These are phyloP conservation scores for Chesias legatella DNA, from an alignment of 2,888 invertebrate species.

Conservation along the genomic window DNA sequence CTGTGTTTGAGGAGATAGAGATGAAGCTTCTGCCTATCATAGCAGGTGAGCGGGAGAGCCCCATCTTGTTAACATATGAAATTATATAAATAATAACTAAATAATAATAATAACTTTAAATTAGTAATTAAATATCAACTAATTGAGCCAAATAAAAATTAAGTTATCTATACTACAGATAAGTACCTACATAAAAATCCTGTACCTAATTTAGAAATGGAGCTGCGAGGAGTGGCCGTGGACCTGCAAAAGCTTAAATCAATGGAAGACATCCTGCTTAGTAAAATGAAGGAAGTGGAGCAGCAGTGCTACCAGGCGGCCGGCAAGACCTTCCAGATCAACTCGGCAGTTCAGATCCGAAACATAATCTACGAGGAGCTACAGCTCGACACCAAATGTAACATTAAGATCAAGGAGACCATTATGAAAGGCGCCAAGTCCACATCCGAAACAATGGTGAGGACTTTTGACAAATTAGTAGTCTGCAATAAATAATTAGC, in stretches of 20 bases:
- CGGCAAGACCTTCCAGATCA: slow-evolving; percentile 62
- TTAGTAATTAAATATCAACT: too few species aligned
- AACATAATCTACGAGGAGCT: slow-evolving; percentile 68
- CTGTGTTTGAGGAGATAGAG: slow-evolving; percentile 66
- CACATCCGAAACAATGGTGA: slow-evolving; percentile 68
- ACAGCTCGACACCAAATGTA: slow-evolving; percentile 55
- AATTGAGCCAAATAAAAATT: too few species aligned
- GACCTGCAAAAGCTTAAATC: slow-evolving; percentile 50
- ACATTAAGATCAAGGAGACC: slow-evolving; percentile 60
- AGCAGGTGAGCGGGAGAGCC: slow-evolving; percentile 49
- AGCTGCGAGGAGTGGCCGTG: slow-evolving; percentile 54
- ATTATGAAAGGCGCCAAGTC: slow-evolving; percentile 58
- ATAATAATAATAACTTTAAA: too few species aligned
- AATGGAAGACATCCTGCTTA: slow-evolving; percentile 51
- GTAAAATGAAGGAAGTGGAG: slow-evolving; percentile 50
- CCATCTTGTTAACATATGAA: too few species aligned
- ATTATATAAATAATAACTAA: too few species aligned
- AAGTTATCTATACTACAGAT: too few species aligned
- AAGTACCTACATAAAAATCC: too few species aligned
- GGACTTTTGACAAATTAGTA: too few species aligned
- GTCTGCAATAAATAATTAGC: too few species aligned
- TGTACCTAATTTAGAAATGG: slow-evolving; percentile 71
- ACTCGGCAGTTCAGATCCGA: slow-evolving; percentile 63
- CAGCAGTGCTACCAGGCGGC: slow-evolving; percentile 57
- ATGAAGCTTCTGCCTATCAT: slow-evolving; percentile 66